phyloP scores from a whole-genome alignment of 2,888 invertebrate genomes.

The Ecliptopera silaceata region DNA sequence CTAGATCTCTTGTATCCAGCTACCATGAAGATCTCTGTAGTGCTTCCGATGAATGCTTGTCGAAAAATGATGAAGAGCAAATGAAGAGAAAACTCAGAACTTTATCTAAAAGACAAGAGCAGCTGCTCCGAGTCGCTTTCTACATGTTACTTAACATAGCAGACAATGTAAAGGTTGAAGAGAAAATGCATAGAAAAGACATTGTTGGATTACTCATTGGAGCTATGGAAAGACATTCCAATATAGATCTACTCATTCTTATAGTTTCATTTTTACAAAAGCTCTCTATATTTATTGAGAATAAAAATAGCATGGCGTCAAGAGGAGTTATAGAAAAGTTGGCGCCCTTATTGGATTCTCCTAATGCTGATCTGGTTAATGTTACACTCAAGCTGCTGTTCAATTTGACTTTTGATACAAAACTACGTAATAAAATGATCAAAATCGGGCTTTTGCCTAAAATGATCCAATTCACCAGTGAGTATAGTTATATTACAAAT shows the following conservation, averaged over 20 bases:
- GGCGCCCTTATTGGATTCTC: slow-evolving; percentile 88
- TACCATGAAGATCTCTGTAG: slow-evolving; percentile 86
- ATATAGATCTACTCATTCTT: slow-evolving; percentile 93
- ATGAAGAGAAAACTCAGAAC: slow-evolving; percentile 89
- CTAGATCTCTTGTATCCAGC: slow-evolving; percentile 85
- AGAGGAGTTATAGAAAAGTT: slow-evolving; percentile 92
- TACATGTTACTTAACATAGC: slow-evolving; percentile 97
- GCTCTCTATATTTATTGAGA: slow-evolving; percentile 96
- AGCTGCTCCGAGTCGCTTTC: slow-evolving; percentile 94
- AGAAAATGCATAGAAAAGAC: slow-evolving; percentile 98
- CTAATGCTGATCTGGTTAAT: slow-evolving; percentile 88
- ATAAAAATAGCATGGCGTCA: slow-evolving; percentile 95
- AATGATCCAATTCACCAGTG: slow-evolving; percentile 93
- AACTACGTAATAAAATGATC: slow-evolving; percentile 94
- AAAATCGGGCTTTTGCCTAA: slow-evolving; percentile 94
- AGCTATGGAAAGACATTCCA: slow-evolving; percentile 92
- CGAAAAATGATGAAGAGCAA: slow-evolving; percentile 89
- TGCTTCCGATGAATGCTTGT: slow-evolving; percentile 72
- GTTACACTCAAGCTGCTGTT: slow-evolving; percentile 94
- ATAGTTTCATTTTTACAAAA: slow-evolving; percentile 97
- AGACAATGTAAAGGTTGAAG: slow-evolving; percentile 96
- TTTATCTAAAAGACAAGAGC: slow-evolving; percentile 96
- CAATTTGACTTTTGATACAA: slow-evolving; percentile 97
- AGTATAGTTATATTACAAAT: slow-evolving; percentile 58
- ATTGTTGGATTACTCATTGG: slow-evolving; percentile 94